A percentile compares a stretch with the other conserved stretches of the same genome.
Conservation (phyloP, 1,140 invertebrate genomes). For the Megathymus violae region DNA sequence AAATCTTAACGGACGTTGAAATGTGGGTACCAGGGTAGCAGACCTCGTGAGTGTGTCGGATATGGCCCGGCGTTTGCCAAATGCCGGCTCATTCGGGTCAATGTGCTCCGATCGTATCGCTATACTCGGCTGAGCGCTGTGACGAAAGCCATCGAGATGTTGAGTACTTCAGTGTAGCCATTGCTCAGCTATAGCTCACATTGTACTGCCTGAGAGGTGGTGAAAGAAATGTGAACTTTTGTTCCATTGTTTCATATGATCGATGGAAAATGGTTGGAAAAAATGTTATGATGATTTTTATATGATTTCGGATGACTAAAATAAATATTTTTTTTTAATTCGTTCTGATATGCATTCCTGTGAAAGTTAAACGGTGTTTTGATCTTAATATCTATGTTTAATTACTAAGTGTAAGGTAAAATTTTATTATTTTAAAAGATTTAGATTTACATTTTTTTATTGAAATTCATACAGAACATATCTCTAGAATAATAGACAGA, state of each 20-base stretch:
- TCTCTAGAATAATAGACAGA: no score
- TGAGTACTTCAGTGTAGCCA: conserved; percentile 19
- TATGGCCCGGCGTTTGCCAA: neutral
- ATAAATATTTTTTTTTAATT: no score
- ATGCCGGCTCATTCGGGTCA: neutral
- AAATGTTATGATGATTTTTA: neutral
- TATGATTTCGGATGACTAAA: neutral
- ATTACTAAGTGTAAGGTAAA: no score
- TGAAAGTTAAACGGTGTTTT: no score
- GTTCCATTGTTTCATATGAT: conserved; percentile 7
- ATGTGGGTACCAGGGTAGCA: neutral
- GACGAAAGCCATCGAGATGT: conserved; percentile 20
- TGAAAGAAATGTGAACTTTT: conserved; percentile 19
- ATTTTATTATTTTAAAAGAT: no score
- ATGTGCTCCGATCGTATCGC: neutral
- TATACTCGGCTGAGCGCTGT: neutral
- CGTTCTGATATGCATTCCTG: no score
- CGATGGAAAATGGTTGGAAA: neutral
- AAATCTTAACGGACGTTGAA: neutral
- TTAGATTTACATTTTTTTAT: no score
- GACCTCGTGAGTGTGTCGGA: neutral
- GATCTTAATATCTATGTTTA: no score
- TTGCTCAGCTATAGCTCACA: conserved; percentile 29
- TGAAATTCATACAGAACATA: no score
- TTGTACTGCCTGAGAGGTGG: conserved; percentile 12